phyloP scores from a whole-genome alignment of 2,113 vertebrate species.

The Zosterops japonicus region DNA sequence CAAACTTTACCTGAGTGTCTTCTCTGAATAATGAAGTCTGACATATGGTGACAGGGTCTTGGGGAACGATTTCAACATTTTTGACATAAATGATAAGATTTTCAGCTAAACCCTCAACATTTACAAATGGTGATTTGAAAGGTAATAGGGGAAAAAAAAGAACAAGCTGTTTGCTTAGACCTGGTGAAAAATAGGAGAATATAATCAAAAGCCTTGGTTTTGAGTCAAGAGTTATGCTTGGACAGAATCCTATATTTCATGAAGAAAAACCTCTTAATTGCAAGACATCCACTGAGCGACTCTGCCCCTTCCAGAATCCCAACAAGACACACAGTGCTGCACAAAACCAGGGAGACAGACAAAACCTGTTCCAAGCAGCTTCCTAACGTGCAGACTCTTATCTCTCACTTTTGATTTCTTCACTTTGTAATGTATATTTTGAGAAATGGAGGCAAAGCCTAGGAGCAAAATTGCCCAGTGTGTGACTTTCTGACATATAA shows the following conservation, averaged over 20 bases:
- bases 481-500: conserved; percentile 63
- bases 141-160: background rate
- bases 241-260: background rate
- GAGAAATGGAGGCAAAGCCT: conserved; percentile 46
- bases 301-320: background rate
- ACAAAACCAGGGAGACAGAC: background rate
- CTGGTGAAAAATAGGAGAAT: background rate
- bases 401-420: conserved; percentile 33
- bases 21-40: background rate
- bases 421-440: conserved; percentile 23
- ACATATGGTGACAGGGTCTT: background rate
- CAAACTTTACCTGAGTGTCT: background rate
- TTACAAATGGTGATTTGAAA: background rate
- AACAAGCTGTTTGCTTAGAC: background rate
- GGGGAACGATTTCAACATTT: background rate
- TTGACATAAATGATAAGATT: background rate
- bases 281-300: rapidly evolving
- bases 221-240: background rate
- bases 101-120: background rate
- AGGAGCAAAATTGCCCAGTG: conserved; percentile 46
- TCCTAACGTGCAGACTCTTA: background rate
- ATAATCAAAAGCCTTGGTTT: background rate
- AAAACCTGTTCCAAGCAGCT: background rate
- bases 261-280: background rate
- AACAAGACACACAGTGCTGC: background rate